Evolutionary conservation across 2,113 vertebrate species (phyloP), one percentile per base, ranked within the genome.

Genomic region (Zeus faber): DNA sequence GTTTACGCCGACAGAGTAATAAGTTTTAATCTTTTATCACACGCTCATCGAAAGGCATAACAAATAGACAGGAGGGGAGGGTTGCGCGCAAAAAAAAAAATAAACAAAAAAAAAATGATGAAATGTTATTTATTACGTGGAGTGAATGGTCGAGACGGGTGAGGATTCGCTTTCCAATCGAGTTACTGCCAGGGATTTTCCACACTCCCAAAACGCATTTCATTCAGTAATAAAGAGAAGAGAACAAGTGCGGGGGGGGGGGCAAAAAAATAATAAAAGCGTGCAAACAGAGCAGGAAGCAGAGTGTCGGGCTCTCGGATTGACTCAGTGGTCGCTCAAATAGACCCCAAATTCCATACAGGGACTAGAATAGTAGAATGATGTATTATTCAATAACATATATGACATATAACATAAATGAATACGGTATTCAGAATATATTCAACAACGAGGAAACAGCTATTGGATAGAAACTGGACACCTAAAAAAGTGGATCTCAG

Each of bases 1-100:
- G 83, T 88, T 89, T 87, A 87, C 83, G 76, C 78, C 79, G 74
- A 76, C 72, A 70, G 78, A 79, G 82, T 89, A 87, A 89, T 89
- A 87, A 77, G 85, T 89, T 89, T n/a, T 84, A 88, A 87, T 89
- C 85, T 88, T n/a, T 85, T 82, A 88, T 86, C 83, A 79, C 74
- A 71, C 65, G 77, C 84, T 79, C 79, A 87, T 88, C 76, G n/a
- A 33, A 77, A 70, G 74, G 82, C 80, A 74, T 87, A 88, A 87
- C 80, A 87, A 86, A 88, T 87, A 86, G 76, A 83, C 61, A 80
- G 65, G 49, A 70, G 20, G 4, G 41, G 18, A 7, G 41, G 18
- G 5, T 13, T 11, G 39, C 6, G 29, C 2, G 29, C 6, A 8
- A 10, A 14, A 37, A 37, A n/a, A n/a, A n/a, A 37, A 37, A 37